Evolutionary conservation across 1,140 invertebrate genomes (phyloP).

Genomic region (Meloidogyne hapla): DNA sequence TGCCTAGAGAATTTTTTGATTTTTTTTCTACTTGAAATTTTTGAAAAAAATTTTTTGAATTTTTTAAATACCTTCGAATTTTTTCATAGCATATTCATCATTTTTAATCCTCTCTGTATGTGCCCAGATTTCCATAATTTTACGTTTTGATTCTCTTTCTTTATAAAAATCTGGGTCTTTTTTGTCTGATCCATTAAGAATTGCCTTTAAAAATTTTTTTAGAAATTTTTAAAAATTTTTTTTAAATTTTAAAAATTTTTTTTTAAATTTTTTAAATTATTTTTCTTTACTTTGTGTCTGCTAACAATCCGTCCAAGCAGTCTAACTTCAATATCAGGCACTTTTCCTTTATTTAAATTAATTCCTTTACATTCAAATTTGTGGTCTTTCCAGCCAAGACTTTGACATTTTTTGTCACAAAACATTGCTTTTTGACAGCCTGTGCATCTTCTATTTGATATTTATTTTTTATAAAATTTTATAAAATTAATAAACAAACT

Average conservation of each 20-base stretch:
- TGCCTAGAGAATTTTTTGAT: conserved; percentile 43
- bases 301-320: conserved; percentile 56
- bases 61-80: conserved; percentile 52
- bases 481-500: conserved; percentile 19
- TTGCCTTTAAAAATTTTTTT: conserved; percentile 46
- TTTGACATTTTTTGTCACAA: conserved; percentile 49
- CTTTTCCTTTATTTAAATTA: conserved; percentile 24
- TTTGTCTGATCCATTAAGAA: conserved; percentile 50
- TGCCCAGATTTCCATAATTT: conserved; percentile 63
- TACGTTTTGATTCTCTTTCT: conserved; percentile 50
- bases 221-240: conserved; percentile 1
- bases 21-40: conserved; percentile 2
- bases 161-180: conserved; percentile 54
- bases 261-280: conserved; percentile 8
- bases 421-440: conserved; percentile 46
- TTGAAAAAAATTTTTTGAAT: not conserved
- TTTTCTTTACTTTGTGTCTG: conserved; percentile 50
- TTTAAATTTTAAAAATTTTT: no score
- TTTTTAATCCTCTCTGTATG: conserved; percentile 59
- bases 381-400: conserved; percentile 52
- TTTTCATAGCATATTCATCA: conserved; percentile 51
- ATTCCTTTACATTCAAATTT: conserved; percentile 45
- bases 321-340: conserved; percentile 56
- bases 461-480: not conserved
- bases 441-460: conserved; percentile 38